Percentiles rank a stretch among this genome's conserved stretches.
phyloP scores from a whole-genome alignment of 2,888 invertebrate genomes.

The Agrochola lota region DNA sequence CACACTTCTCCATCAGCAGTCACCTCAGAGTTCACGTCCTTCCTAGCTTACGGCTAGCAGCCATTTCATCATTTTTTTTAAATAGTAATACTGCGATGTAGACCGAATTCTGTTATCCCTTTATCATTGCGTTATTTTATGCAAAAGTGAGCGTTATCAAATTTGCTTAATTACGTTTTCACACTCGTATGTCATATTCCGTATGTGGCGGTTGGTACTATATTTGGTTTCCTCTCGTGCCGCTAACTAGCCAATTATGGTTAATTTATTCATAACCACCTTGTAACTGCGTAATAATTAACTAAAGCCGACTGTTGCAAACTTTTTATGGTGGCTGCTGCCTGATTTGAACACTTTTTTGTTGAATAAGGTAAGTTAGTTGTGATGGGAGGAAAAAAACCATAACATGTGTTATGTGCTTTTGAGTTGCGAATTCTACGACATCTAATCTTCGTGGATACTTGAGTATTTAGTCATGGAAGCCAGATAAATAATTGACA shows the following conservation, averaged over 20 bases:
- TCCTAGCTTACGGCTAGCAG: background rate
- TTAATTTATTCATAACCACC: slow-evolving; percentile 68
- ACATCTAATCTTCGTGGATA: too few relatives aligned
- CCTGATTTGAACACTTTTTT: slow-evolving; percentile 40
- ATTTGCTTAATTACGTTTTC: slow-evolving; percentile 31
- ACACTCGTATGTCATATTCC: slow-evolving; percentile 22
- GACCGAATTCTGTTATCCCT: background rate
- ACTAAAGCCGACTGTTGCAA: slow-evolving; percentile 36
- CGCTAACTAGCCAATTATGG: slow-evolving; percentile 66
- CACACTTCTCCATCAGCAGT: background rate
- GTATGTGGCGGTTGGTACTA: slow-evolving; percentile 35
- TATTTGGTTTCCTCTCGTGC: slow-evolving; percentile 62
- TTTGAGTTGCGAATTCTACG: too few relatives aligned
- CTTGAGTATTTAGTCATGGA: too few relatives aligned
- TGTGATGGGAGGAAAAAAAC: background rate
- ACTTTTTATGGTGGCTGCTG: slow-evolving; percentile 42
- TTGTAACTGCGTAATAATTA: slow-evolving; percentile 65
- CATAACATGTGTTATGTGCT: too few relatives aligned
- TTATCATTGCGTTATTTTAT: background rate
- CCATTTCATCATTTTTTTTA: too few relatives aligned
- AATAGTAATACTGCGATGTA: too few relatives aligned
- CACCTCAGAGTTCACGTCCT: background rate
- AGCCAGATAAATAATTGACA: too few relatives aligned
- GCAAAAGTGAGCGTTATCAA: slow-evolving; percentile 4
- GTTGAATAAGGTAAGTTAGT: slow-evolving; percentile 8